Base-by-base conservation (phyloP, 2,888 invertebrate genomes). In the Gandaritis pyraliata region DNA sequence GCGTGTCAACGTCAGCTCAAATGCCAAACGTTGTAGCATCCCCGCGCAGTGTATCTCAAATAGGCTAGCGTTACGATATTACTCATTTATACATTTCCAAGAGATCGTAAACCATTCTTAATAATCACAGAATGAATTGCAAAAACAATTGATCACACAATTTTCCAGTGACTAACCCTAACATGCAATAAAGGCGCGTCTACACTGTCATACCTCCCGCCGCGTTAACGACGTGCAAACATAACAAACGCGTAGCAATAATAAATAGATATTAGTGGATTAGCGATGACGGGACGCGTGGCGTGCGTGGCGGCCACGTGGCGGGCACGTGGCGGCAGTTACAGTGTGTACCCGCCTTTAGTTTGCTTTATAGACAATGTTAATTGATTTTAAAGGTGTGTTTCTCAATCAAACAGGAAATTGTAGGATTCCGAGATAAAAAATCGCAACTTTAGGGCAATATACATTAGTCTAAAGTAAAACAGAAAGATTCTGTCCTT, bases 231-330 rank as follows among this genome's bases (percentile, higher is more conserved):
- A 84, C 78, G 81, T 74, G 43, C 43, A 43, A 43, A 43, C 43
- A 43, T 8, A 33, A 83, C 82, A 77, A 82, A 84, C 68, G 60
- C 33, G 69, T 63, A 75, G 75, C 77, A 78, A 78, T 80, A 83
- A 83, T 83, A 82, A 85, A 85, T 79, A 86, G 84, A 85, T 82
- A 83, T 87, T 82, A 86, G 77, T 66, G 80, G 87, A 86, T 86
- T 86, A 86, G 68, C 68, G 72, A 69, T 67, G 71, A 71, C 71
- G 66, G 67, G 54, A 72, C 76, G 73, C 75, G 78, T 72, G 69
- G 71, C 41, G 61, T 69, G 13, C 75, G 71, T 63, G 66, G 54
- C 61, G 33, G 38, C 1, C 49, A 47, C 53, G 59, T 41, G 59
- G 23, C 47, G 29, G 36, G 1, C 49, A 47, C 58, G 58, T 41